These are phyloP conservation scores for Brachyptera risi DNA, from an alignment of 2,888 invertebrate species.

Conservation along the genomic window DNA sequence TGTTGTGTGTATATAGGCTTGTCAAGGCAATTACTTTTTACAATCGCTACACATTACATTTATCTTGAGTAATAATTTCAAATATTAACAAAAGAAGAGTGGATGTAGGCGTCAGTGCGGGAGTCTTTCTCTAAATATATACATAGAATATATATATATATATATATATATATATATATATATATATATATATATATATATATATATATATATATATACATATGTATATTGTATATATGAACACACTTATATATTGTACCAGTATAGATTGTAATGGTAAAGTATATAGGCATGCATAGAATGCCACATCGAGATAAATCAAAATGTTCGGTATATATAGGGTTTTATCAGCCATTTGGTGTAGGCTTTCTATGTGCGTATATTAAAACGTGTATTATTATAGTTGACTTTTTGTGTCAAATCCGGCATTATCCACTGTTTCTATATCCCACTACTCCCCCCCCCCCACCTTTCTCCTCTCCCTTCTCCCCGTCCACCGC, in stretches of 20 bases:
- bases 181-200: no score
- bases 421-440: no score
- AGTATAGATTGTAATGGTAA: no score
- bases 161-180: no score
- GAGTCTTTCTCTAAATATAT: background rate
- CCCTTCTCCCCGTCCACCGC: background rate
- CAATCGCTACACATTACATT: constrained; percentile 33
- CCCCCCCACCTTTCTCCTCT: background rate
- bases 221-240: no score
- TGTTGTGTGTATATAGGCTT: no score
- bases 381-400: background rate
- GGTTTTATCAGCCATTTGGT: constrained; percentile 28
- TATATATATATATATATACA: no score
- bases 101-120: constrained; percentile 7
- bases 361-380: constrained; percentile 2
- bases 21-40: constrained; percentile 32
- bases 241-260: no score
- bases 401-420: background rate
- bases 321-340: background rate
- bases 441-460: background rate
- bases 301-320: constrained; percentile 31
- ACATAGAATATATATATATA: background rate
- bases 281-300: no score
- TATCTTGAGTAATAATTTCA: constrained; percentile 33
- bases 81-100: constrained; percentile 27